phyloP scores from a whole-genome alignment of 2,888 invertebrate genomes.

The Clistopyga incitator region DNA sequence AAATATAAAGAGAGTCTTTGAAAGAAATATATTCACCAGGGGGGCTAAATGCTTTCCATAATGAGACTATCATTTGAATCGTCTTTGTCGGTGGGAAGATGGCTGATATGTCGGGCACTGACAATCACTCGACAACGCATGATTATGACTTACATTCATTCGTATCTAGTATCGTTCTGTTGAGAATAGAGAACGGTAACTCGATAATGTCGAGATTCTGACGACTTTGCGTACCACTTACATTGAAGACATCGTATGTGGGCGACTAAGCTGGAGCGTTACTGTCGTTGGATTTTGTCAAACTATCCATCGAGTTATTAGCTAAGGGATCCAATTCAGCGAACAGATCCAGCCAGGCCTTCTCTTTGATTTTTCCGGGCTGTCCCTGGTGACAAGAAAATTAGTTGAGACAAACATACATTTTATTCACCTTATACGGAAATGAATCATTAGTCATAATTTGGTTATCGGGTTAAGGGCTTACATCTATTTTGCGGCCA shows the following conservation, averaged over 20 bases:
- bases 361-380: constrained; percentile 84
- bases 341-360: constrained; percentile 95
- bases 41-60: background rate
- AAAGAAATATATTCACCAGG: background rate
- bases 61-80: constrained; percentile 18
- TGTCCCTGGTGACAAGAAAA: constrained; percentile 72
- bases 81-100: constrained; percentile 2
- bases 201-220: background rate
- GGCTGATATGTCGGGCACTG: background rate
- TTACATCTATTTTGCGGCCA: no score
- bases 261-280: constrained; percentile 80
- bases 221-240: constrained; percentile 1
- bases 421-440: no score
- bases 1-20: background rate
- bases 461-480: no score
- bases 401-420: background rate
- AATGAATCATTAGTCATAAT: no score
- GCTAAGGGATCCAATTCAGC: constrained; percentile 96
- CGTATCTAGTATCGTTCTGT: background rate
- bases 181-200: background rate
- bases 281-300: constrained; percentile 76
- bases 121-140: background rate
- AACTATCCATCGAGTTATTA: constrained; percentile 89
- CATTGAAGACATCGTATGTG: background rate
- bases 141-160: no score